A percentile compares a stretch with the other conserved stretches of the same genome.
phyloP scores from a whole-genome alignment of 92 coral and sea anemone genomes.

The Zoanthus sociatus region DNA sequence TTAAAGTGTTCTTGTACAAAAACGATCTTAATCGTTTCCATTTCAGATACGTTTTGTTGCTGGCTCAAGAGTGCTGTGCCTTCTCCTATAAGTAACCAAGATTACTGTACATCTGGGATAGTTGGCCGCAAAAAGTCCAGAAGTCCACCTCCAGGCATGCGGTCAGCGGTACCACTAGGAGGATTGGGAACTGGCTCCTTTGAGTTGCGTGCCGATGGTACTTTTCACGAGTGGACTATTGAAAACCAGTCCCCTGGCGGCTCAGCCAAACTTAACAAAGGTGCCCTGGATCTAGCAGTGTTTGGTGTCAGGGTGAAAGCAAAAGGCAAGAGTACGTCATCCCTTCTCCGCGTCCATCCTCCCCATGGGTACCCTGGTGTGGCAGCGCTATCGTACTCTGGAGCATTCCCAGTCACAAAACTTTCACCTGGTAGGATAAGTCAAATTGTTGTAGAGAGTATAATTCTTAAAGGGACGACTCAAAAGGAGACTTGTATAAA shows the following conservation, averaged over 20 bases:
- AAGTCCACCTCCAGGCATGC: slow-evolving; percentile 88
- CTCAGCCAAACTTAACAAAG: slow-evolving; percentile 90
- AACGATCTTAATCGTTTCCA: neutral
- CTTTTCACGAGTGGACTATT: slow-evolving; percentile 92
- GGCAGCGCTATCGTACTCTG: slow-evolving; percentile 82
- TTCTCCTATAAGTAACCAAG: slow-evolving; percentile 64
- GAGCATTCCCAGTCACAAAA: slow-evolving; percentile 85
- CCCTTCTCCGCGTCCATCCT: slow-evolving; percentile 80
- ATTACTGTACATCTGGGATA: slow-evolving; percentile 85
- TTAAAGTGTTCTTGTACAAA: neutral
- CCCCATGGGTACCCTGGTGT: slow-evolving; percentile 92
- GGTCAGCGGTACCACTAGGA: slow-evolving; percentile 92
- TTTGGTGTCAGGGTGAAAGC: slow-evolving; percentile 81
- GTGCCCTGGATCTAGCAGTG: slow-evolving; percentile 81
- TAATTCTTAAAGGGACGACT: neutral
- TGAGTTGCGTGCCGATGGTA: slow-evolving; percentile 90
- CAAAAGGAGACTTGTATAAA: too few species aligned
- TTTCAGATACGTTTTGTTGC: slow-evolving; percentile 81
- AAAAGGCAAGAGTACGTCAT: slow-evolving; percentile 60
- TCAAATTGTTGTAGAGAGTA: neutral
- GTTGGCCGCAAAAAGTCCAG: slow-evolving; percentile 77
- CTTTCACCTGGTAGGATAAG: slow-evolving; percentile 69
- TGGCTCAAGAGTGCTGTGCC: slow-evolving; percentile 95
- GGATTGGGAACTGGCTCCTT: slow-evolving; percentile 91
- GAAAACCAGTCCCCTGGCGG: slow-evolving; percentile 98